phyloP scores from a whole-genome alignment of 2,888 invertebrate species.

The Heliconius erato region DNA sequence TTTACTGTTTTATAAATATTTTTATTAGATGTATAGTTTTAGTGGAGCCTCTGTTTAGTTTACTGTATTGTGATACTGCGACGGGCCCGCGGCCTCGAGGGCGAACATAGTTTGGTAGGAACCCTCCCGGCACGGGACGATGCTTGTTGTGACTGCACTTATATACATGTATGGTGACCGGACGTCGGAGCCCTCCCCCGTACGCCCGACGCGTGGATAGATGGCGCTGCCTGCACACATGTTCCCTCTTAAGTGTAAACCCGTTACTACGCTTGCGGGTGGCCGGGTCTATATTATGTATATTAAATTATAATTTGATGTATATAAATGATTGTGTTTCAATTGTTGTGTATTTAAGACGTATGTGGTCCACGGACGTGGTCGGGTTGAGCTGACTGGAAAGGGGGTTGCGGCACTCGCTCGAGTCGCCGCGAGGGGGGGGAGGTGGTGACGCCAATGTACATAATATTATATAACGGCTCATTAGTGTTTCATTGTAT shows the following conservation, averaged over 20 bases:
- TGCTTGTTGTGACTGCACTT: conserved; percentile 27
- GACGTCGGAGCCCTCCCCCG: neutral
- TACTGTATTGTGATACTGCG: conserved; percentile 82
- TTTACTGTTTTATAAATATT: conserved; percentile 74
- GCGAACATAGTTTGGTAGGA: conserved; percentile 34
- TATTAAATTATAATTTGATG: conserved; percentile 81
- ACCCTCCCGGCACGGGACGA: conserved; percentile 29
- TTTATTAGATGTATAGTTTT: conserved; percentile 72
- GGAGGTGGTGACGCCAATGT: conserved; percentile 32
- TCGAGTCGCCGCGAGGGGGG: neutral
- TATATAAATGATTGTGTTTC: conserved; percentile 78
- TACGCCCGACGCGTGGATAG: neutral
- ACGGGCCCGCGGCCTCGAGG: conserved; percentile 66
- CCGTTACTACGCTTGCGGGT: conserved; percentile 7
- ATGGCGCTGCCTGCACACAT: conserved; percentile 32
- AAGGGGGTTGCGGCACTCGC: neutral
- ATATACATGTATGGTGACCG: neutral
- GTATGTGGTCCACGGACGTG: conserved; percentile 63
- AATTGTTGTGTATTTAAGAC: conserved; percentile 79
- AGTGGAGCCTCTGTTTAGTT: conserved; percentile 78
- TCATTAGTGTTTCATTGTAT: conserved; percentile 64
- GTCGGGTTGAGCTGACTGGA: conserved; percentile 44
- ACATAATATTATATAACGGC: conserved; percentile 37
- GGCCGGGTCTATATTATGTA: conserved; percentile 59
- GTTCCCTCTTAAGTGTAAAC: conserved; percentile 33